These are phyloP conservation scores for Sciaenops ocellatus DNA, from an alignment of 2,797 vertebrate genomes.

Conservation along the genomic window DNA sequence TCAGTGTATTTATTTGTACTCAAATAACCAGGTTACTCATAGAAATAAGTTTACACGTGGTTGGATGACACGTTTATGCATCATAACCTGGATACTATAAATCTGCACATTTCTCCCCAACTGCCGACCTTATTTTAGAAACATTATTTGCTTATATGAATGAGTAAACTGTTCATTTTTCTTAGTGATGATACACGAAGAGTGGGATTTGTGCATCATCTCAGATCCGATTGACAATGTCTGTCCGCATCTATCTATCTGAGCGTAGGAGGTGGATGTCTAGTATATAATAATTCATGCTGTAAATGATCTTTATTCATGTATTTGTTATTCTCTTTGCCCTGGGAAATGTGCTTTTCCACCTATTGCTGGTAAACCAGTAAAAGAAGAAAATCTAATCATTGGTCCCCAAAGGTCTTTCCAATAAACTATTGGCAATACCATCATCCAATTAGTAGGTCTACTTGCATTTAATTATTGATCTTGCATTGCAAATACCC, in stretches of 20 bases:
- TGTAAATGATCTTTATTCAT: conserved; percentile 29
- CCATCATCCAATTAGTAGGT: conserved; percentile 60
- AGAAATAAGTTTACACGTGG: neutral
- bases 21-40: neutral
- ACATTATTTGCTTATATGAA: neutral
- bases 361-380: conserved; percentile 33
- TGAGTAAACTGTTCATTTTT: too few species aligned
- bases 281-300: conserved; percentile 19
- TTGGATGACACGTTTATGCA: neutral
- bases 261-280: conserved; percentile 13
- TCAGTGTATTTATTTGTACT: neutral
- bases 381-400: conserved; percentile 53
- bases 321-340: conserved; percentile 21
- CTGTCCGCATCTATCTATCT: neutral
- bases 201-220: neutral
- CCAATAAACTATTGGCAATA: conserved; percentile 62
- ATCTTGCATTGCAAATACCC: conserved; percentile 53
- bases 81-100: neutral
- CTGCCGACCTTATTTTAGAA: neutral
- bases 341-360: conserved; percentile 21
- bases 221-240: neutral
- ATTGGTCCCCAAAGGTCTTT: conserved; percentile 41
- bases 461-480: conserved; percentile 58
- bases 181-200: too few species aligned
- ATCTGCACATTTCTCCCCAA: neutral